These are phyloP conservation scores for Drosophila borborema DNA, from an alignment of 2,888 invertebrate genomes.

Conservation along the genomic window DNA sequence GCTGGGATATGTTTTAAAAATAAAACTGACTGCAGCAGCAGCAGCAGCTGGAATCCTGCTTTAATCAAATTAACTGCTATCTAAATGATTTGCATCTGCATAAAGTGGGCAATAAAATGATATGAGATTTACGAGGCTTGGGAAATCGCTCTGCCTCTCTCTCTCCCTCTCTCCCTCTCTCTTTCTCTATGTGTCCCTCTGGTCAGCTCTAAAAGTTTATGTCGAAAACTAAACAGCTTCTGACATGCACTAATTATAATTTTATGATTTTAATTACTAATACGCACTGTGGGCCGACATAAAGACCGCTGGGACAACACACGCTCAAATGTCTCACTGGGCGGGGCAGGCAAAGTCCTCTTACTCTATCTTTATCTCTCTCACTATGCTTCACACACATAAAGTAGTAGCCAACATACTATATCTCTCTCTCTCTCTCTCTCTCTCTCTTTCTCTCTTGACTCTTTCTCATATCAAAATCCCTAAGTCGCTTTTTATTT, in stretches of 20 bases:
- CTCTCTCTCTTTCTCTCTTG: slow-evolving; percentile 15
- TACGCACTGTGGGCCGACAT: slow-evolving; percentile 52
- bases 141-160: not conserved
- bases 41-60: not conserved
- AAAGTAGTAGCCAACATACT: not conserved
- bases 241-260: slow-evolving; percentile 51
- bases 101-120: slow-evolving; percentile 5
- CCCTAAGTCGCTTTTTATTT: slow-evolving; percentile 34
- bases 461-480: slow-evolving; percentile 40
- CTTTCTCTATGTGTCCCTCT: not conserved
- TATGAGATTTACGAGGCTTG: not conserved
- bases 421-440: too few relatives aligned
- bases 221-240: slow-evolving; percentile 46
- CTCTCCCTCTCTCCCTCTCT: not conserved
- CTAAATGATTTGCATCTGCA: slow-evolving; percentile 21
- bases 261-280: slow-evolving; percentile 63
- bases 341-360: not conserved
- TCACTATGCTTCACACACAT: not conserved
- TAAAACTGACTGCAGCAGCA: not conserved
- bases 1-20: not conserved
- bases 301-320: slow-evolving; percentile 47
- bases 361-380: not conserved
- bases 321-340: not conserved
- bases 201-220: slow-evolving; percentile 16
- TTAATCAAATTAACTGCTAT: slow-evolving; percentile 42